Conservation (phyloP, 2,888 invertebrate genomes). For the Heliconius ethilla region DNA sequence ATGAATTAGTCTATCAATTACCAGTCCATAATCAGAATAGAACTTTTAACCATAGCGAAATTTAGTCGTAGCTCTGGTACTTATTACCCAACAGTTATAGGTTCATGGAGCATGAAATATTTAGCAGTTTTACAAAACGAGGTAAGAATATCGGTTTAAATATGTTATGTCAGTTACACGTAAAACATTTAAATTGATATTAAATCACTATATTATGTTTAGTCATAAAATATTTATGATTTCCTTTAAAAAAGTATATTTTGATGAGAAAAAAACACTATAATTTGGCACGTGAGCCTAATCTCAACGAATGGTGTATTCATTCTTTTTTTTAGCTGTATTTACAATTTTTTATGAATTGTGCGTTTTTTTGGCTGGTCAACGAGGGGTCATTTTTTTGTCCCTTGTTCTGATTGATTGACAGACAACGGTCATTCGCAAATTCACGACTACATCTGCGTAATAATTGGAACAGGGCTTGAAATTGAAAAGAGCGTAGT, state of each 20-base stretch:
- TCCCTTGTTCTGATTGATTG: slow-evolving; percentile 71
- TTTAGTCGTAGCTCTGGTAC: too few relatives aligned
- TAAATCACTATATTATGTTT: not conserved
- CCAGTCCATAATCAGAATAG: too few relatives aligned
- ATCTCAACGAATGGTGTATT: slow-evolving; percentile 60
- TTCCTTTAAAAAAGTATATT: not conserved
- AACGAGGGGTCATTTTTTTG: slow-evolving; percentile 79
- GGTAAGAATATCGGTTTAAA: too few relatives aligned
- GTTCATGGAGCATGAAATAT: not conserved
- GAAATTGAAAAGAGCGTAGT: not conserved
- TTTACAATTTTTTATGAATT: slow-evolving; percentile 60
- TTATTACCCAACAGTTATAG: not conserved
- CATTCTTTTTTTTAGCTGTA: slow-evolving; percentile 62
- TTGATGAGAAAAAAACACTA: not conserved
- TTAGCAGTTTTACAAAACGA: not conserved
- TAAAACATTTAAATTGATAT: too few relatives aligned
- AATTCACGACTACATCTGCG: slow-evolving; percentile 52
- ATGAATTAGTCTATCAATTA: too few relatives aligned
- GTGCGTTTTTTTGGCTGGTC: slow-evolving; percentile 68
- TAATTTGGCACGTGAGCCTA: slow-evolving; percentile 49
- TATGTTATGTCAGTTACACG: too few relatives aligned
- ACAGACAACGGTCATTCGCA: slow-evolving; percentile 76
- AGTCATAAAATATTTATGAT: not conserved
- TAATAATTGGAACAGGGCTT: slow-evolving; percentile 23
- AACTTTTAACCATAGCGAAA: too few relatives aligned